phyloP scores from a whole-genome alignment of 2,888 invertebrate genomes.

The Pristionchus fissidentatus region DNA sequence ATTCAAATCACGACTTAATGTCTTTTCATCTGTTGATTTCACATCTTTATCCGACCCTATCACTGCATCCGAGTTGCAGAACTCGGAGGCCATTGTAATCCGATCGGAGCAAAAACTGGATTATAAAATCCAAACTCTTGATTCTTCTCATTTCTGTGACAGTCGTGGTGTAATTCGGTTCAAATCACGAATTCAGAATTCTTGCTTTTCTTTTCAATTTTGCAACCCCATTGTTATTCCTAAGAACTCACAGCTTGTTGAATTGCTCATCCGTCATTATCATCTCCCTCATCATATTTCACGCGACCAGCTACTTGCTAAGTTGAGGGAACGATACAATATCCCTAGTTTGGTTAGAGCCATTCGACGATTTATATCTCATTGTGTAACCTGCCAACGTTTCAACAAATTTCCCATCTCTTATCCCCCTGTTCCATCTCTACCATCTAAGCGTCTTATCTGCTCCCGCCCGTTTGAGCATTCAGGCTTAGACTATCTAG shows the following conservation, averaged over 20 bases:
- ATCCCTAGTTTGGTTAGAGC: not conserved
- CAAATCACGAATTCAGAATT: not conserved
- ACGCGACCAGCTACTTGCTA: not conserved
- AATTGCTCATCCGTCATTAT: not conserved
- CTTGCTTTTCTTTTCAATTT: not conserved
- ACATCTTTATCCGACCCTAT: not conserved
- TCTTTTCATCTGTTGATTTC: not conserved
- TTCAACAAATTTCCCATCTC: not conserved
- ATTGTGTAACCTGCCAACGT: not conserved
- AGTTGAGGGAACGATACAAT: not conserved
- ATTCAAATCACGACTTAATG: not conserved
- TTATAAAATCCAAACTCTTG: not conserved
- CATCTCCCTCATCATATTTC: conserved; percentile 1
- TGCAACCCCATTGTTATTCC: not conserved
- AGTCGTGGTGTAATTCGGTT: not conserved
- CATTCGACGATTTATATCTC: not conserved
- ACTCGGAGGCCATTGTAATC: not conserved
- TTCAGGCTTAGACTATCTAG: not conserved
- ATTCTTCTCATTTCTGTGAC: not conserved
- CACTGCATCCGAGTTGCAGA: not conserved
- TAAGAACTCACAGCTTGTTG: not conserved
- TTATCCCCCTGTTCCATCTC: not conserved
- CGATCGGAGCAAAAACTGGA: not conserved
- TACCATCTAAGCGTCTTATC: not conserved
- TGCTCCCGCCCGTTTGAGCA: not conserved